Percentiles rank a stretch among this genome's conserved stretches.
phyloP scores from a whole-genome alignment of 2,888 invertebrate species.

The Lottia scabra region DNA sequence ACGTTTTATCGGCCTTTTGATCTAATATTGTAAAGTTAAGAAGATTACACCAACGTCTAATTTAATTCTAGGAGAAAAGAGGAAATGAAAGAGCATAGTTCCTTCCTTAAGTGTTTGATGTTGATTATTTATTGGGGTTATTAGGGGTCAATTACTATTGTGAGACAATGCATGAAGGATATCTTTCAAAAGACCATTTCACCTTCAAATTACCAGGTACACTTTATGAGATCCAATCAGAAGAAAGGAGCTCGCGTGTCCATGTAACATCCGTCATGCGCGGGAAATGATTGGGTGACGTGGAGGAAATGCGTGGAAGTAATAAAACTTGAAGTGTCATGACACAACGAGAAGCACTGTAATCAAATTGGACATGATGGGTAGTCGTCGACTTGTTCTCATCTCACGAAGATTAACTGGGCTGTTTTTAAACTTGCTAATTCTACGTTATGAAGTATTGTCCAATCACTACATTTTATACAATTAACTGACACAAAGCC shows the following conservation, averaged over 20 bases:
- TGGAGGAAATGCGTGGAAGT: constrained; percentile 3
- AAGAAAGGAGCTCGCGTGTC: neutral
- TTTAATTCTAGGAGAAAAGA: too few relatives aligned
- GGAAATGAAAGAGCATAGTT: too few relatives aligned
- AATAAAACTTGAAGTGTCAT: constrained; percentile 6
- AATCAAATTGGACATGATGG: constrained; percentile 1
- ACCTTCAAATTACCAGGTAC: neutral
- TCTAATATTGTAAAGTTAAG: too few relatives aligned
- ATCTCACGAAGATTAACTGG: neutral
- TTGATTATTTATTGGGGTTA: neutral
- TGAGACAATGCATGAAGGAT: neutral
- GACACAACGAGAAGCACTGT: constrained; percentile 1
- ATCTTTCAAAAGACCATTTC: neutral
- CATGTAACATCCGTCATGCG: constrained; percentile 2
- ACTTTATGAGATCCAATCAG: neutral
- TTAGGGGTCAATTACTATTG: neutral
- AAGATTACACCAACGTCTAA: too few relatives aligned
- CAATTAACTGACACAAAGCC: neutral
- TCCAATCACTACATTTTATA: neutral
- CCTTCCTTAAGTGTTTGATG: too few relatives aligned
- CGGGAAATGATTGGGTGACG: constrained; percentile 4
- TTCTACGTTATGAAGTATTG: neutral
- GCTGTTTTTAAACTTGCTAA: neutral
- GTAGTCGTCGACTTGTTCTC: neutral
- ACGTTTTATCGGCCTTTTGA: too few relatives aligned